phyloP scores from a whole-genome alignment of 2,113 vertebrate species.

The Aythya baeri region DNA sequence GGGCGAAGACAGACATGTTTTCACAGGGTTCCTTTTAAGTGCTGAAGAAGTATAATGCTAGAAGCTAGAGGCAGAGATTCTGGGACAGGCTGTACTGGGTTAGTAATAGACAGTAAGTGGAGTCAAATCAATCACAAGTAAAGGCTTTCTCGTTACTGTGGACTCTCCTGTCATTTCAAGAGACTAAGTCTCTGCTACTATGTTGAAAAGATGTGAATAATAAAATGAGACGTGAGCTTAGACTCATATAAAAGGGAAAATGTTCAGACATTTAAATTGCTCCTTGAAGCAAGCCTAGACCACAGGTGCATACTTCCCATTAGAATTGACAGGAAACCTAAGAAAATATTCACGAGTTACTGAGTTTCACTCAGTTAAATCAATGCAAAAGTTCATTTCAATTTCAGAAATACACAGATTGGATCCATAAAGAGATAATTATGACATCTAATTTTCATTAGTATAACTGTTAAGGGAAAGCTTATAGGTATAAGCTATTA shows the following conservation, averaged over 20 bases:
- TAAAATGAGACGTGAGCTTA: neutral
- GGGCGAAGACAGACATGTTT: slow-evolving; percentile 9
- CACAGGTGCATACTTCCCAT: neutral
- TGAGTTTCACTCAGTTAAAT: slow-evolving; percentile 30
- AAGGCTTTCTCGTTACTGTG: neutral
- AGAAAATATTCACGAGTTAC: neutral
- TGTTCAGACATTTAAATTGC: slow-evolving; percentile 59
- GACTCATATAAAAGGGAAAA: neutral
- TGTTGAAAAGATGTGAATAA: neutral
- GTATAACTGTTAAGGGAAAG: neutral
- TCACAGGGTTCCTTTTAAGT: neutral
- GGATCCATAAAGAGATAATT: neutral
- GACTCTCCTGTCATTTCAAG: neutral
- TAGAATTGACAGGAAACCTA: neutral
- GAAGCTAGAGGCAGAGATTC: neutral
- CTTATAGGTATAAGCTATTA: neutral
- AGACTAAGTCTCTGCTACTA: neutral
- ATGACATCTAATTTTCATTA: slow-evolving; percentile 14
- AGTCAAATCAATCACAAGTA: neutral
- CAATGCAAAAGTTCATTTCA: neutral
- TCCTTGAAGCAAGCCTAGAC: slow-evolving; percentile 24
- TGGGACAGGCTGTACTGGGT: neutral
- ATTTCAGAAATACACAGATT: neutral
- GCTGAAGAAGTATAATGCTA: neutral
- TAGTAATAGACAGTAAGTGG: neutral